Evolutionary conservation across 2,888 invertebrate genomes (phyloP).

Genomic region (Plemyria rubiginata): DNA sequence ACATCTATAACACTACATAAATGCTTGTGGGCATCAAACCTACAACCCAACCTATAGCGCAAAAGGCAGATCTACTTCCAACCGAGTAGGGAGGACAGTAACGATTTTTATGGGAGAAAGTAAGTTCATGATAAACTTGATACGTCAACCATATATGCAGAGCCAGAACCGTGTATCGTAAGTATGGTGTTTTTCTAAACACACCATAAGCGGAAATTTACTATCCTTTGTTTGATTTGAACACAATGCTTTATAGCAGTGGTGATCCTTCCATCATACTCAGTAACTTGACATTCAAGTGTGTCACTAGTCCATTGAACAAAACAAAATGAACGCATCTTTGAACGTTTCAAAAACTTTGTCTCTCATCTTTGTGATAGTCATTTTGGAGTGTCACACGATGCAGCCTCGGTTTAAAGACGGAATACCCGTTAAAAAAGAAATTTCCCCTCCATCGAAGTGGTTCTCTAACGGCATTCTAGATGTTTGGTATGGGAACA

Average conservation of each 20-base stretch:
- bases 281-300: conserved; percentile 2
- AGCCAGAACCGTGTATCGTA: too few species aligned
- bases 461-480: conserved; percentile 67
- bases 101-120: too few species aligned
- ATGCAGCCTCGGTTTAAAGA: conserved; percentile 40
- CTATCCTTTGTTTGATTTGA: conserved; percentile 8
- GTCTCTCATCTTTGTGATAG: conserved; percentile 2
- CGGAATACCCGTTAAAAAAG: conserved; percentile 40
- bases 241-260: conserved; percentile 13
- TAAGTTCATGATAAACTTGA: too few species aligned
- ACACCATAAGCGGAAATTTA: background rate
- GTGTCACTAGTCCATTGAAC: background rate
- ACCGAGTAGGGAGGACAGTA: too few species aligned
- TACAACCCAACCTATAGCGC: too few species aligned
- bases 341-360: background rate
- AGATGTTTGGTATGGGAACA: conserved; percentile 72
- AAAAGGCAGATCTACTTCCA: too few species aligned
- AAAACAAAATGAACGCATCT: background rate
- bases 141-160: too few species aligned
- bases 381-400: conserved; percentile 44
- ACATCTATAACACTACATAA: too few species aligned
- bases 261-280: background rate
- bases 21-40: too few species aligned
- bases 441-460: conserved; percentile 57
- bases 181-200: conserved; percentile 1